Evolutionary conservation across 2,113 vertebrate species (phyloP), one percentile per base, ranked within the genome.

Genomic region (Xiphias gladius): DNA sequence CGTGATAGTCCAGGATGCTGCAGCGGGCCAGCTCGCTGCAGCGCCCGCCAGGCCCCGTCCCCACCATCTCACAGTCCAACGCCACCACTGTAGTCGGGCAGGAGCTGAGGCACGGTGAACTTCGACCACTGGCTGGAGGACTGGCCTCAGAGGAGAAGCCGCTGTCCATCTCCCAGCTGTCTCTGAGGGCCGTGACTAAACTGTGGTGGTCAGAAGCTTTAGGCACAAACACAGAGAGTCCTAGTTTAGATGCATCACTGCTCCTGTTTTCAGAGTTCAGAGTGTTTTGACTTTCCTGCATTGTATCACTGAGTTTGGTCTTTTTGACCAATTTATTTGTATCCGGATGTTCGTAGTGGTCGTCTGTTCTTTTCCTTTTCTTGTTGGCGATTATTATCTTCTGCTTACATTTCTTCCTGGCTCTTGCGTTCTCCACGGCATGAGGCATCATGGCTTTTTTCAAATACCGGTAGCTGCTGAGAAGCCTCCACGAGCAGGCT

Each of bases 61-160:
- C 98, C 64, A 99, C 98, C 98, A 99, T 99, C 93, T 99, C 98
- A 13, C 98, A 99, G 94, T 99, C 98, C 5, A 99, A 75, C 1
- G 98, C 96, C 86, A 99, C 96, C 0, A 95, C 93, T 2, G 94
- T 95, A 54, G 81, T 68, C 0, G 46, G 24, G 54, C 79, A 30
- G 0, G 52, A 13, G 24, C 76, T 8, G 0, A 72, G 22, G 26
- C 59, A 86, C 2, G 94, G 94, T 0, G 62, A 94, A 48, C 89
- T 93, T 3, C 91, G 85, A 20, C 88, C 11, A 3, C 93, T 92
- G 26, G 39, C 63, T 0, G 80, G 63, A 32, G 91, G 92, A 82
- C 93, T 93, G 46, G 71, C 24, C 1, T 95, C 93, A 0, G 94
- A 93, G 22, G 87, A 90, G 79, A 95, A 93, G 1, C 94, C 95